Base-by-base conservation (phyloP, 2,113 vertebrate genomes). In the Gnathonemus echidnorhynchus region DNA sequence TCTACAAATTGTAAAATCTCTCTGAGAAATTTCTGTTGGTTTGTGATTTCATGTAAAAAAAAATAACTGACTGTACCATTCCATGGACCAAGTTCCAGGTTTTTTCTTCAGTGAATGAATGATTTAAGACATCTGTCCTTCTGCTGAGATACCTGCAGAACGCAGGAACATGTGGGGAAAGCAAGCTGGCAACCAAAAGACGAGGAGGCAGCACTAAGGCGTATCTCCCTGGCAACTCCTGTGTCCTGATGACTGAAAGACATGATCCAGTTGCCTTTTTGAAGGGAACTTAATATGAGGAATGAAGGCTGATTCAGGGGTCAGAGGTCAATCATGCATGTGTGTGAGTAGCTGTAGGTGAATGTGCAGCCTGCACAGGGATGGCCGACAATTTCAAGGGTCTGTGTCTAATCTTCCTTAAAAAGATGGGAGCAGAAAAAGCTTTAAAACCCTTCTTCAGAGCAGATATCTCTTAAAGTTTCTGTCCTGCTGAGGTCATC, bases 181-280 rank as follows among this genome's bases (percentile, higher is more conserved):
- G 9, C 80, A 77, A 35, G n/a, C 66, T 9, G 31, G 31, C 1
- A 27, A 74, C n/a, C 31, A 6, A 11, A 77, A 50, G 48, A 42
- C 4, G 10, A 83, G 27, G 53, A 89, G 48, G 66, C 5, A 35
- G 27, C 27, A 56, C 31, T 83, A 17, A 80, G 9, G 46, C 9
- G 62, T 88, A 88, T 87, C 39, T n/a, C 87, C 2, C 83, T 48
- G 7, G 53, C 70, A 4, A 9, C 27, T 1, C 19, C 39, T 89
- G 83, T 91, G 24, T 52, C 86, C 85, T 17, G 80, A n/a, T 74
- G 46, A 88, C 83, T 84, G 21, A 90, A 45, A 3, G 58, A 91
- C 21, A 88, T 86, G 89, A 90, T 84, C 84, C 50, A 91, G 24
- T 86, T 86, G 86, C 52, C 62, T 89, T n/a, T 89, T 31, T 70